A percentile compares a stretch with the other conserved stretches of the same genome.
Conservation (phyloP, 64 coral and sea anemone genomes). For the Hydrozoanthus tunicans region DNA sequence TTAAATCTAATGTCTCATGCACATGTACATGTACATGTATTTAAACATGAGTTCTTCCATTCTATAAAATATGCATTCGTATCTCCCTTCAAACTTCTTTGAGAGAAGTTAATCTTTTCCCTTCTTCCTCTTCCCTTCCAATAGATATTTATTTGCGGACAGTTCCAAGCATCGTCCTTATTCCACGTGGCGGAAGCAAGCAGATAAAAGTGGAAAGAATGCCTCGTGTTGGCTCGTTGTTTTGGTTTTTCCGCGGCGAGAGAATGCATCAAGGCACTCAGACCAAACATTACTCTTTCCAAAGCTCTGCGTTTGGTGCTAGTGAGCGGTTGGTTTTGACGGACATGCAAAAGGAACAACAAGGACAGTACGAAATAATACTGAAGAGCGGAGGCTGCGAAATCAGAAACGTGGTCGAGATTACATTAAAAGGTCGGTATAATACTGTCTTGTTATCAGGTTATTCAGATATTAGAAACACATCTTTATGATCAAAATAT, state of each 20-base stretch:
- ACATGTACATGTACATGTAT: too few species aligned
- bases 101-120: not conserved
- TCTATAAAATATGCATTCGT: too few species aligned
- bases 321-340: not conserved
- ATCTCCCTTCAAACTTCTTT: too few species aligned
- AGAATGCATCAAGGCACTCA: not conserved
- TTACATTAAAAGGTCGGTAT: conserved; percentile 30
- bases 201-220: not conserved
- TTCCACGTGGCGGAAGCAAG: not conserved
- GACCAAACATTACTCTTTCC: conserved; percentile 14
- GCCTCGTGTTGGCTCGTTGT: not conserved
- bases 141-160: conserved; percentile 34
- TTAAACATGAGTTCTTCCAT: too few species aligned
- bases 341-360: conserved; percentile 25
- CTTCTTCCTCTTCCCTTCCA: too few species aligned
- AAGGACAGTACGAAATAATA: conserved; percentile 24
- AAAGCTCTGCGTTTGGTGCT: not conserved
- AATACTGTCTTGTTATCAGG: not conserved
- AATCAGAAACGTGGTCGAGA: conserved; percentile 5
- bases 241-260: conserved; percentile 37
- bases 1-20: too few species aligned
- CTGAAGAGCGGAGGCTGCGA: conserved; percentile 29
- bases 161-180: not conserved
- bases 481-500: too few species aligned
- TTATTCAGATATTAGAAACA: not conserved